Base-by-base conservation (phyloP, 2,797 vertebrate genomes). In the Hephaestus fuliginosus region DNA sequence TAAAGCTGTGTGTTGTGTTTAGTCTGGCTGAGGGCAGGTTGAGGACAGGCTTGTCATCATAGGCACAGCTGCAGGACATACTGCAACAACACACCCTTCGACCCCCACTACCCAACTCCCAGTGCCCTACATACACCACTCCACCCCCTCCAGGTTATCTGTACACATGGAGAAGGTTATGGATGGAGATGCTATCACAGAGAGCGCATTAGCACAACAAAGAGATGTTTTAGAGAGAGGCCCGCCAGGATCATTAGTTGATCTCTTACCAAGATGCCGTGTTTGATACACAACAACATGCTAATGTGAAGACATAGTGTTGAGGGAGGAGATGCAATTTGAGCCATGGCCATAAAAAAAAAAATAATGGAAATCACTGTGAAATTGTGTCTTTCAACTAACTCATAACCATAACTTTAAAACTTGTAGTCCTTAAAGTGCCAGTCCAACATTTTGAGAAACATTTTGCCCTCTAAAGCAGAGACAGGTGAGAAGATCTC, bases 11-110 rank as follows among this genome's bases (percentile, higher is more conserved):
- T 22, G 74, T 68, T 73, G 75, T 81, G 84, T 92, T 92, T 70
- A 87, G 88, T 87, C 78, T 85, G 78, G 33, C 18, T 2, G 70
- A 84, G 84, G 82, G 79, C 82, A 90, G 86, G 82, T 83, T 74
- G 82, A 88, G 86, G 85, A 89, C 68, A 78, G 86, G 67, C 85
- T 82, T 86, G 91, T 94, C 91, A 92, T 92, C 85, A 30, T 12
- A 73, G 92, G 88, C 92, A 91, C 90, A 93, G 93, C 93, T 94
- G 92, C 90, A 85, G 91, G 94, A 94, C 75, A 85, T 78, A 82
- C 87, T 90, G 84, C 80, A 84, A 68, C 66, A 84, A 64, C 74
- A 52, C 62, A 74, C 78, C 76, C 76, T 49, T 17, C 25, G 1
- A 70, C 64, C 65, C 62, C 61, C 78, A 4, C 70, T 57, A 25